Conservation (phyloP, 2,888 invertebrate species). For the Aphodius sticticus region DNA sequence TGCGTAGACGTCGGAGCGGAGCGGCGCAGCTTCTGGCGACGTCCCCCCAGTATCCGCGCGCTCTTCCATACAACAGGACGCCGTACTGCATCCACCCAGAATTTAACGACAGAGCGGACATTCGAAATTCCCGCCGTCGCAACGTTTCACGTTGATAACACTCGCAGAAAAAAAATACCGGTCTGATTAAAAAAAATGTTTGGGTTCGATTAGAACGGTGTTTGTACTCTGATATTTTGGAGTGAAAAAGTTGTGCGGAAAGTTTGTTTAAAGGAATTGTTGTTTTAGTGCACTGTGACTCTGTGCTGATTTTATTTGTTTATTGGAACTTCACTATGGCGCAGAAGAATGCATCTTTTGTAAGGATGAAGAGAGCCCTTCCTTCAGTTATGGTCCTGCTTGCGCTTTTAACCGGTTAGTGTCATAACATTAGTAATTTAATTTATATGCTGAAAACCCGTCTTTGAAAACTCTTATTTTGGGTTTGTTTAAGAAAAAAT, state of each 20-base stretch:
- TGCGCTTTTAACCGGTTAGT: neutral
- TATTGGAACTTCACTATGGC: neutral
- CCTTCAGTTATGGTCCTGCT: neutral
- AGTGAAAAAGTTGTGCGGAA: neutral
- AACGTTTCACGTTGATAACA: constrained; percentile 5
- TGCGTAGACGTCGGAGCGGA: constrained; percentile 48
- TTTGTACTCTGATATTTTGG: neutral
- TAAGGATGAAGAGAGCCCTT: neutral
- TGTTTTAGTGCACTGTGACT: neutral
- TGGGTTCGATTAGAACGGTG: neutral
- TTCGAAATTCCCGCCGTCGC: constrained; percentile 37
- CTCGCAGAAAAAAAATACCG: constrained; percentile 5
- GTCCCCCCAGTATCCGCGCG: constrained; percentile 58
- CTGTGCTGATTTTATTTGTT: neutral
- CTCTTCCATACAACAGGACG: constrained; percentile 54
- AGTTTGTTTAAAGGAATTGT: neutral
- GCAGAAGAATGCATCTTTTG: neutral
- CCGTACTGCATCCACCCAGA: constrained; percentile 18
- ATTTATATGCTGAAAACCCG: no score
- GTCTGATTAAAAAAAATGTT: neutral
- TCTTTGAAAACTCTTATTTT: no score
- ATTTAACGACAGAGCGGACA: neutral
- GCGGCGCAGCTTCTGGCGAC: constrained; percentile 55
- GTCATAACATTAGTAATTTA: neutral
- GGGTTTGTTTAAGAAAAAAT: no score